Base-by-base conservation (phyloP, 2,888 invertebrate genomes). In the Poecilobothrus nobilitatus region DNA sequence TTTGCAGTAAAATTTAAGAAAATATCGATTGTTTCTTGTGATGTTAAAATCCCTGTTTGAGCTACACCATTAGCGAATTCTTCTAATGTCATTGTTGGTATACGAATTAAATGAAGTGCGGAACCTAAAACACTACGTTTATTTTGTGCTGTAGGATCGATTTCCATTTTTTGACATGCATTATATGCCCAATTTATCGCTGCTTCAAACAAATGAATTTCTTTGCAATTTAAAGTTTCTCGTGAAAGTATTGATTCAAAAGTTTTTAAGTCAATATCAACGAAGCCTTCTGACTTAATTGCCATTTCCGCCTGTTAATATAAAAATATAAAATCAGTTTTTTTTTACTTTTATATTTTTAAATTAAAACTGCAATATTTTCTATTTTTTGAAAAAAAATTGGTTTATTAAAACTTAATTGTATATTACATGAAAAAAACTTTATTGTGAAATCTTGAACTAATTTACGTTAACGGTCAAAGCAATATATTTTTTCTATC, bases 11-110 rank as follows among this genome's bases (percentile, higher is more conserved):
- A 97, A 83, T 96, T 91, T 75, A 97, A 86, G 84, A 97, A 97
- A 80, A 96, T 91, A 78, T 96, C 94, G 72, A 94, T 95, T 15
- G 94, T 95, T 82, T 97, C 97, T 81, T 95, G 91, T 72, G 92
- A 89, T 1, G 95, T 94, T 68, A 97, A 84, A 74, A 97, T 91
- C 34, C 94, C 95, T 67, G 93, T 89, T 83, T 96, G 96, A 21
- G 95, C 97, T 20, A 95, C 94, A 73, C 93, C 93, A 79, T 97
- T 95, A 7, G 97, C 97, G 83, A 95, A 97, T 80, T 94, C 92
- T 77, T 95, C 94, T 73, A 97, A 83, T 67, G 89, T 88, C 97
- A 97, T 97, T 15, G 95, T 93, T 5, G 97, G 95, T 76, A 97
- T 92, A 76, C 97, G 88, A 74, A 97, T 91, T 73, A 95, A 85